Conservation (phyloP, 2,113 vertebrate species). For the Caranx ignobilis region DNA sequence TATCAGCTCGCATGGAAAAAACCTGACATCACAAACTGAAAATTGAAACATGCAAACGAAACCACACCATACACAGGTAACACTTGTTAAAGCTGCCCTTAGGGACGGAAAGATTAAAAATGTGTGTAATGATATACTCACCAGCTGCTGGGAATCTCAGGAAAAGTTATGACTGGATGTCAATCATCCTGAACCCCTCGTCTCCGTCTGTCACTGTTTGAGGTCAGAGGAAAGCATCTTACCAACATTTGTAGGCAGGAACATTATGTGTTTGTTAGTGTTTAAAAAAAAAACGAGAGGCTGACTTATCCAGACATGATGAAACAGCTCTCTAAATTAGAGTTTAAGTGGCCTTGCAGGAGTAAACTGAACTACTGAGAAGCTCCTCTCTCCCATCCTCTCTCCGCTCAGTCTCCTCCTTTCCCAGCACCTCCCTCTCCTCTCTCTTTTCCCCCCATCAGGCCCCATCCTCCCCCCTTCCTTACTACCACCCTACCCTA, state of each 20-base stretch:
- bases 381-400: constrained; percentile 36
- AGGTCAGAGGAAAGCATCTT: not conserved
- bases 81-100: not conserved
- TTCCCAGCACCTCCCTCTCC: constrained; percentile 52
- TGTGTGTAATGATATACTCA: constrained; percentile 34
- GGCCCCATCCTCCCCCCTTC: not conserved
- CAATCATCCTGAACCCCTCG: not conserved
- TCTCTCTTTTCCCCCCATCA: constrained; percentile 14
- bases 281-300: not conserved
- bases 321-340: not conserved
- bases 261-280: not conserved
- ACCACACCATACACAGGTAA: not conserved
- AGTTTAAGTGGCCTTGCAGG: constrained; percentile 13
- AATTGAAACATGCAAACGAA: constrained; percentile 6
- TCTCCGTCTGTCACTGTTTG: not conserved
- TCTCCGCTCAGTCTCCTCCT: constrained; percentile 58
- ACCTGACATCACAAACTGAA: not conserved
- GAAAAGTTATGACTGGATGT: not conserved
- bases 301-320: not conserved
- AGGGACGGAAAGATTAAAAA: not conserved
- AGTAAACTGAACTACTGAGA: constrained; percentile 25
- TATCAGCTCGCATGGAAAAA: constrained; percentile 9
- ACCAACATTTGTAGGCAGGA: not conserved
- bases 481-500: not conserved
- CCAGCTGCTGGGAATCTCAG: constrained; percentile 40